These are phyloP conservation scores for Todus mexicanus DNA, from an alignment of 2,797 vertebrate species.

Conservation along the genomic window DNA sequence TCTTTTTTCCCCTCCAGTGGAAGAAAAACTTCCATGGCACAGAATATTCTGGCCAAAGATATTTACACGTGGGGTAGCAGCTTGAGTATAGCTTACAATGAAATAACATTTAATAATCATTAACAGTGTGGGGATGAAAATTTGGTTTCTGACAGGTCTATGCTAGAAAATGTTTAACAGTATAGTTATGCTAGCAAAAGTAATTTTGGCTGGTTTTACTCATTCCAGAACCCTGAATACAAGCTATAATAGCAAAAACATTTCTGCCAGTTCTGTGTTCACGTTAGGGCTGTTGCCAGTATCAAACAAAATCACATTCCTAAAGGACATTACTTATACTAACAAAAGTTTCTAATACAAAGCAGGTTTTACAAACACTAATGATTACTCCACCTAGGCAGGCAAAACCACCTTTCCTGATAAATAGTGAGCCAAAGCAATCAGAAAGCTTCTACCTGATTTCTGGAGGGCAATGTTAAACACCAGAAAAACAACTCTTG, in stretches of 20 bases:
- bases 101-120: not conserved
- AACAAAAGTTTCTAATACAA: not conserved
- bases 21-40: not conserved
- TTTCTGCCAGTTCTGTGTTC: not conserved
- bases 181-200: not conserved
- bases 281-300: not conserved
- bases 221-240: not conserved
- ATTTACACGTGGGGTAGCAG: not conserved
- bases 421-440: not conserved
- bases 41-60: not conserved
- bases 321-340: not conserved
- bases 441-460: not conserved
- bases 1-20: not conserved
- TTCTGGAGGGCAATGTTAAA: not conserved
- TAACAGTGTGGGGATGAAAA: not conserved
- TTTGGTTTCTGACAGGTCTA: not conserved
- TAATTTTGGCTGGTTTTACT: not conserved
- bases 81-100: not conserved
- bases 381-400: not conserved
- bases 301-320: conserved; percentile 14
- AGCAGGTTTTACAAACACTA: not conserved
- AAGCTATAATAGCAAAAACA: not conserved
- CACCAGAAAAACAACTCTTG: not conserved
- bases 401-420: not conserved
- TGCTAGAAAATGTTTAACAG: not conserved